Conservation (phyloP, 2,113 vertebrate species). For the Crocuta crocuta region DNA sequence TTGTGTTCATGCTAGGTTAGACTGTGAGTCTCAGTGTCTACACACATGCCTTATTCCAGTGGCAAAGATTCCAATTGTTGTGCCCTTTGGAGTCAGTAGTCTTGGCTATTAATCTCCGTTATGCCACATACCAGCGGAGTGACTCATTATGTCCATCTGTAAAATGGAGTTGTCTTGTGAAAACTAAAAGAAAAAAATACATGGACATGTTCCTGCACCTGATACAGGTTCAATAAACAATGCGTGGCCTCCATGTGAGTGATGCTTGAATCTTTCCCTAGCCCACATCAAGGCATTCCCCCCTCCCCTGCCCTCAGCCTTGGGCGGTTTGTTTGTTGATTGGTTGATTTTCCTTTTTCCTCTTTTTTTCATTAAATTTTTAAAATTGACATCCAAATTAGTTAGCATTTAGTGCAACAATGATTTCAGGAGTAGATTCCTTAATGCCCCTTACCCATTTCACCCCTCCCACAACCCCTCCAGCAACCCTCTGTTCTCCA, state of each 20-base stretch:
- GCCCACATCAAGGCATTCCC: not conserved
- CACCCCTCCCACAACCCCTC: too few relatives aligned
- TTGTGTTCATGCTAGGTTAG: not conserved
- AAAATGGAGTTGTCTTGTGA: not conserved
- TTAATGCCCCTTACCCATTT: too few relatives aligned
- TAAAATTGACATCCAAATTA: too few relatives aligned
- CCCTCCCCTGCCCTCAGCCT: not conserved
- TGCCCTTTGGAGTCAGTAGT: not conserved
- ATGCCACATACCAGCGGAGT: too few relatives aligned
- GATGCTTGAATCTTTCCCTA: not conserved
- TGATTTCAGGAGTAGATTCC: too few relatives aligned
- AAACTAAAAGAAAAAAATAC: not conserved
- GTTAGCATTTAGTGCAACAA: too few relatives aligned
- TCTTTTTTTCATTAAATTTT: too few relatives aligned
- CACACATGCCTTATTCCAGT: not conserved
- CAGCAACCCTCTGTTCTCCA: too few relatives aligned
- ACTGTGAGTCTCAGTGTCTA: not conserved
- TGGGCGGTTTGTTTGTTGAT: not conserved
- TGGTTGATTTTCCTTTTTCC: too few relatives aligned
- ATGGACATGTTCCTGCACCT: not conserved
- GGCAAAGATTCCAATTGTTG: not conserved
- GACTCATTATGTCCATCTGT: not conserved
- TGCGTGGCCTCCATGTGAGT: not conserved
- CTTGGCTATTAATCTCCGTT: not conserved
- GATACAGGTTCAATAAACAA: not conserved